Evolutionary conservation across 1,140 invertebrate genomes (phyloP).

Genomic region (Sinella curviseta): DNA sequence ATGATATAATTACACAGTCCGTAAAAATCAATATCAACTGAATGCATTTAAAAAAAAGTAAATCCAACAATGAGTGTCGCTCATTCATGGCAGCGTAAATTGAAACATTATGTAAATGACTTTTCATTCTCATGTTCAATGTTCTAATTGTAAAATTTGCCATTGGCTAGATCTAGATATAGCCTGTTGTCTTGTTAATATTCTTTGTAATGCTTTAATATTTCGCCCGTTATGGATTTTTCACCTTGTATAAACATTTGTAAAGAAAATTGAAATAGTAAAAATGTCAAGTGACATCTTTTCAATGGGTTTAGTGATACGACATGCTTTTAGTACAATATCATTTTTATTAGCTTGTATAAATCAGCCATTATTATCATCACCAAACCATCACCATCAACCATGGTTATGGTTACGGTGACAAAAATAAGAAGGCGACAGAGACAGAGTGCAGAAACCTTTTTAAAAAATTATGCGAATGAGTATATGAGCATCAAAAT

Average conservation of each 20-base stretch:
- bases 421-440: too few relatives aligned
- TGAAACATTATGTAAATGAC: neutral
- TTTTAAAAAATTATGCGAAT: neutral
- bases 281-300: neutral
- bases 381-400: neutral
- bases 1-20: constrained; percentile 15
- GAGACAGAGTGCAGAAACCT: too few relatives aligned
- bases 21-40: neutral
- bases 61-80: neutral
- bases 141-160: neutral
- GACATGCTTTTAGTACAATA: too few relatives aligned
- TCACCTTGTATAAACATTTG: neutral
- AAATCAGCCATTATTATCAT: neutral
- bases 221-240: neutral
- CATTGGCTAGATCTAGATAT: neutral
- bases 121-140: neutral
- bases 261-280: neutral
- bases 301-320: neutral
- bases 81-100: neutral
- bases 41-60: neutral
- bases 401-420: too few relatives aligned
- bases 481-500: neutral
- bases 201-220: neutral
- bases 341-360: neutral
- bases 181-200: neutral